Evolutionary conservation across 2,113 vertebrate species (phyloP), one percentile per base, ranked within the genome.

Genomic region (Ciconia maguari): DNA sequence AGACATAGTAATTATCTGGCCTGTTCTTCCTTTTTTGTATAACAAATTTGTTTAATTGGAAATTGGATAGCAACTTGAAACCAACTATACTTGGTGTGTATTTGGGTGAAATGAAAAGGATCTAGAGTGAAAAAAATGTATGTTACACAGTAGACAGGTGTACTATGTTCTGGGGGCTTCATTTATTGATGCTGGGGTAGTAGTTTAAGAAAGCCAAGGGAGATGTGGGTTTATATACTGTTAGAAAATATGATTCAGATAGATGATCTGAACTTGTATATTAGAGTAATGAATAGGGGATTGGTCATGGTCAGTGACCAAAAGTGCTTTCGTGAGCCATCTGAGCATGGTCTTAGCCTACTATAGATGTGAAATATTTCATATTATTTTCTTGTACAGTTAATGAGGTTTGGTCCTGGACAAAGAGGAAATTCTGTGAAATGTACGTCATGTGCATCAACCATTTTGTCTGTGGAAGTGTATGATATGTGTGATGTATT

Each of bases 1-100:
- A 95, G 80, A 80, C 77, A 48, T 13, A 72, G 61, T 85, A 94
- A 89, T 96, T 97, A 86, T 93, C 76, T 91, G 86, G 49, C 57
- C 82, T 48, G 29, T 85, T 95, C 62, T 72, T 92, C n/a, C 60
- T 83, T 61, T 80, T 86, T 66, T 83, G 78, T 88, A 5, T 41
- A 87, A 84, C 32, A 62, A 68, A 89, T 71, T 89, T 85, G 42
- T 83, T 93, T 89, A 79, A 87, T 92, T 93, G 82, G 74, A 93
- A 92, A 93, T 87, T 96, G 87, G 65, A 69, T 42, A 83, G 48
- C 68, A 89, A 46, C 24, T 75, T 88, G 69, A 82, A 85, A 83
- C 42, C 78, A 60, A 24, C 27, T 49, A n/a, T 89, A 48, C 41
- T 83, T 77, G 16, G 3, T 55, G 22, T 80, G 16, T 71, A 13